These are phyloP conservation scores for Pelodiscus sinensis DNA, from an alignment of 2,113 vertebrate species.

Conservation along the genomic window DNA sequence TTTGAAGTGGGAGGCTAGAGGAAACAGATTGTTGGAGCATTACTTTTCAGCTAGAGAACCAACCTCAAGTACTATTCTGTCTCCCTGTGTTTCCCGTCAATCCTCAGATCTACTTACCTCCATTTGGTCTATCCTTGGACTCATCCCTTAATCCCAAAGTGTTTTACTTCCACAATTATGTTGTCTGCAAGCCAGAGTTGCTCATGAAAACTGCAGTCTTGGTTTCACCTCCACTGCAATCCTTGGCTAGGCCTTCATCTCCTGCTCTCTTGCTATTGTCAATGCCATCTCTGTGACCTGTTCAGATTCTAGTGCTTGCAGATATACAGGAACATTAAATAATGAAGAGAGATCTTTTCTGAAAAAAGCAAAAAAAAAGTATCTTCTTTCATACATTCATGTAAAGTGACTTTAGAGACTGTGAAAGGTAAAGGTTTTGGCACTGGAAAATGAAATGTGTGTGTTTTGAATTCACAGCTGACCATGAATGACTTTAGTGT, in stretches of 20 bases:
- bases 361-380: background rate
- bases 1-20: background rate
- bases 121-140: background rate
- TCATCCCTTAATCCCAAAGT: background rate
- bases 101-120: fast-evolving
- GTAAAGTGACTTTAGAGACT: background rate
- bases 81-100: background rate
- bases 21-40: background rate
- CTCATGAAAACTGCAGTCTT: background rate
- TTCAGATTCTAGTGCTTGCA: background rate
- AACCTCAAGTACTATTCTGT: fast-evolving
- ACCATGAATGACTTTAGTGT: slow-evolving; percentile 99
- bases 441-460: background rate
- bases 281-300: background rate
- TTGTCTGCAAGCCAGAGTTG: background rate
- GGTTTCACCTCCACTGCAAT: background rate
- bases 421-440: background rate
- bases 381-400: background rate
- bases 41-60: background rate
- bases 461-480: slow-evolving; percentile 79
- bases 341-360: background rate
- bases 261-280: background rate
- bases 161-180: background rate
- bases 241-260: background rate
- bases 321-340: background rate